phyloP scores from a whole-genome alignment of 1,140 invertebrate genomes.

The Oscheius sp. region DNA sequence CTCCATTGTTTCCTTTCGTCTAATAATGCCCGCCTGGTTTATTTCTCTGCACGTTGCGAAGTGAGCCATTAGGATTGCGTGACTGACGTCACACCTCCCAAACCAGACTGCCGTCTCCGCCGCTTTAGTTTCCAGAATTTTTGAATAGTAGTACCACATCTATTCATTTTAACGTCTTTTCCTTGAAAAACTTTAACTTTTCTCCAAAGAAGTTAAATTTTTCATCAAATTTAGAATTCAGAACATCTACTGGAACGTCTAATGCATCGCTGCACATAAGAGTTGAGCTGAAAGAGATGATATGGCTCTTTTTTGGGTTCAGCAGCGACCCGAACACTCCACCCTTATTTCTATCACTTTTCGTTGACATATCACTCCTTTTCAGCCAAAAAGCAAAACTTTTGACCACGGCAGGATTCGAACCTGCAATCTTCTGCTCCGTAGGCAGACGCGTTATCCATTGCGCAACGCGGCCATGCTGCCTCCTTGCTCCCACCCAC shows the following conservation, averaged over 20 bases:
- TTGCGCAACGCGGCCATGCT: neutral
- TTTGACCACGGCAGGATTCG: no score
- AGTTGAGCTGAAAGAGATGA: neutral
- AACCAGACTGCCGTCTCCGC: no score
- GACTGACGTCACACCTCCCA: slow-evolving; percentile 4
- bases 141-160: no score
- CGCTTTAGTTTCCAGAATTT: no score
- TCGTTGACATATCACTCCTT: neutral
- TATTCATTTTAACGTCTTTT: neutral
- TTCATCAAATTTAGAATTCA: neutral
- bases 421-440: no score
- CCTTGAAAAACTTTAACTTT: neutral
- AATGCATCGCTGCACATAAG: neutral
- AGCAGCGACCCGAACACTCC: neutral
- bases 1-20: no score
- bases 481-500: neutral
- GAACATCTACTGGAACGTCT: neutral
- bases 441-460: neutral
- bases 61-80: slow-evolving; percentile 7
- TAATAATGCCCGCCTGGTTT: slow-evolving; percentile 5
- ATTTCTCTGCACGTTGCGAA: neutral
- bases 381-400: neutral
- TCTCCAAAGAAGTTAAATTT: neutral
- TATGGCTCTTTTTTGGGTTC: neutral
- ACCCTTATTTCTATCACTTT: neutral